Base-by-base conservation (phyloP, 2,888 invertebrate species). In the Coelogynopora nodosa region DNA sequence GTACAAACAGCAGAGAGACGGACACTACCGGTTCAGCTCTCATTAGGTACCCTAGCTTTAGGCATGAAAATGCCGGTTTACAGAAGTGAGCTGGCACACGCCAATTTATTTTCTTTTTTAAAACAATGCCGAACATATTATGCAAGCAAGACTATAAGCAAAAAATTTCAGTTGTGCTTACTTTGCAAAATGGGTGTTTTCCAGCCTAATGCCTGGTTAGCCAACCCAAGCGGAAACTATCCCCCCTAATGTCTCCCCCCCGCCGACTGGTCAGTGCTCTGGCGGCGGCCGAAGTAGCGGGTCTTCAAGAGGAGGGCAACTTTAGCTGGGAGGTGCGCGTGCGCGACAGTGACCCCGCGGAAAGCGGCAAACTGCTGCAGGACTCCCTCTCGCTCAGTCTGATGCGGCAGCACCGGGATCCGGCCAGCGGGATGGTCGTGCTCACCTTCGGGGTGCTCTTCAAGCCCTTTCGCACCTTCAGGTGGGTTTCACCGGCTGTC, bases 391-490 rank as follows among this genome's bases (percentile, higher is more conserved):
- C 90, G 84, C 88, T 92, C 30, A 89, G 88, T 29, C 89, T 91
- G 30, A 88, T 91, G 1, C 88, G 90, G 31, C 89, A 90, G 84
- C 89, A 90, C 30, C 88, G 91, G 67, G 90, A 91, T 83, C 89
- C 89, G n/a, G 86, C 87, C 18, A 89, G 90, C 18, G 91, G 91
- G 0, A 89, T 91, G 0, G 91, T 92, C 1, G 89, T 89, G 0
- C 90, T 92, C 2, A 89, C 91, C 28, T 92, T 92, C 88, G 90
- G 90, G 87, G 88, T 92, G 67, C 88, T 90, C 67, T 92, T 89
- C 87, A 89, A 89, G 67, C 92, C 92, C 1, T 90, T 89, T 86
- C 91, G 89, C 88, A 88, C 89, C 30, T 90, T 92, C 90, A 90
- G 89, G 91, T 92, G 88, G 90, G 90, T 85, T 18, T 18, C n/a